phyloP scores from a whole-genome alignment of 2,888 invertebrate species.

The Apodemia hepburni region DNA sequence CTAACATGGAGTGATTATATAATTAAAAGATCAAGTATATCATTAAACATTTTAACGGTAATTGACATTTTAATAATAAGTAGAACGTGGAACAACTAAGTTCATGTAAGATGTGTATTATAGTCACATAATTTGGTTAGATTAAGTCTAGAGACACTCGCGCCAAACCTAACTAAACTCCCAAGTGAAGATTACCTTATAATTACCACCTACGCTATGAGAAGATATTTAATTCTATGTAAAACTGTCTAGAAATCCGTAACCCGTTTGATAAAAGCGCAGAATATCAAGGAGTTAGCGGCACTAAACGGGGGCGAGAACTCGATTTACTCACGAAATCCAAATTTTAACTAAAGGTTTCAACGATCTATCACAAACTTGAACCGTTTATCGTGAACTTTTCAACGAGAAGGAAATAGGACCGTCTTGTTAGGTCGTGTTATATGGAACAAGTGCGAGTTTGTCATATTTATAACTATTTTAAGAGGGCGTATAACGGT shows the following conservation, averaged over 20 bases:
- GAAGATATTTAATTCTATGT: neutral
- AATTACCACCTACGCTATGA: neutral
- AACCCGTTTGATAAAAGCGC: conserved; percentile 5
- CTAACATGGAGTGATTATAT: too few species aligned
- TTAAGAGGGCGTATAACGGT: too few species aligned
- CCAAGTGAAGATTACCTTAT: neutral
- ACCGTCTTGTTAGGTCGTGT: conserved; percentile 12
- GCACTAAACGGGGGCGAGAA: conserved; percentile 10
- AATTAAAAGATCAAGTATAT: too few species aligned
- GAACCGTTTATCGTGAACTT: conserved; percentile 21
- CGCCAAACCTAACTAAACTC: too few species aligned
- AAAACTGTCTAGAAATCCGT: conserved; percentile 1
- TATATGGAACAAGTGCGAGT: neutral
- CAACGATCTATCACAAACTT: conserved; percentile 22
- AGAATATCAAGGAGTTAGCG: conserved; percentile 13
- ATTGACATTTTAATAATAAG: too few species aligned
- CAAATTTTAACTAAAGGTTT: conserved; percentile 20
- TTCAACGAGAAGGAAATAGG: conserved; percentile 20
- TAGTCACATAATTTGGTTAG: too few species aligned
- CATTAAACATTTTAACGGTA: too few species aligned
- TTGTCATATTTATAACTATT: neutral
- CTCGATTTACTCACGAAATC: conserved; percentile 14
- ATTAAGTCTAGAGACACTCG: too few species aligned
- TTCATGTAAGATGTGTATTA: too few species aligned
- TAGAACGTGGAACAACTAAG: too few species aligned